Evolutionary conservation across 1,140 invertebrate genomes (phyloP).

Genomic region (Trachymyrmex cornetzi): DNA sequence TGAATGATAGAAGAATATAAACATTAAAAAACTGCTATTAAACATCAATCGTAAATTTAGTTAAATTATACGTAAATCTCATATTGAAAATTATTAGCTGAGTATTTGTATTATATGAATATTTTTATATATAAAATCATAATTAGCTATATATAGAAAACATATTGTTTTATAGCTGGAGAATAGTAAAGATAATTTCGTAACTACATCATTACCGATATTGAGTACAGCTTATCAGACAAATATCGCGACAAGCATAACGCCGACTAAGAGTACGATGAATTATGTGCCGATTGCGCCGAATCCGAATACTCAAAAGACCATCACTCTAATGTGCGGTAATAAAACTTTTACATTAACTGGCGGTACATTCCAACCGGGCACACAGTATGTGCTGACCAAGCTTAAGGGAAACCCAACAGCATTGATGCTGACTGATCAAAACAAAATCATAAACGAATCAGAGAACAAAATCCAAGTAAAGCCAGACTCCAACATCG

Average conservation of each 20-base stretch:
- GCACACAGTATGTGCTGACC: slow-evolving; percentile 76
- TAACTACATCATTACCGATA: slow-evolving; percentile 57
- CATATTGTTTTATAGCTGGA: slow-evolving; percentile 50
- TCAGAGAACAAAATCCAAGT: slow-evolving; percentile 9
- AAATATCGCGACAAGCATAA: slow-evolving; percentile 40
- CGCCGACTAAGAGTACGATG: slow-evolving; percentile 37
- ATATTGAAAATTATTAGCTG: neutral
- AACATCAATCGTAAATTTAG: neutral
- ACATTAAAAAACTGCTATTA: neutral
- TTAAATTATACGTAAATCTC: neutral
- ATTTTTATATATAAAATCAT: neutral
- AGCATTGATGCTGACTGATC: slow-evolving; percentile 67
- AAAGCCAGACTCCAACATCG: neutral
- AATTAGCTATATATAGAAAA: neutral
- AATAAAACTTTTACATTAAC: slow-evolving; percentile 79
- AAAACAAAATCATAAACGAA: slow-evolving; percentile 57
- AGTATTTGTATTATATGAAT: neutral
- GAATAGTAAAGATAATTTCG: slow-evolving; percentile 38
- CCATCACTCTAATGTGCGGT: slow-evolving; percentile 73
- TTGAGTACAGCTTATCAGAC: slow-evolving; percentile 67
- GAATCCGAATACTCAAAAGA: slow-evolving; percentile 65
- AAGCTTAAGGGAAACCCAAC: slow-evolving; percentile 77
- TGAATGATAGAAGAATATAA: neutral
- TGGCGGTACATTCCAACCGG: slow-evolving; percentile 70
- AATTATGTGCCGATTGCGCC: slow-evolving; percentile 67